Evolutionary conservation across 2,113 vertebrate species (phyloP).

Genomic region (Malaclemys terrapin): DNA sequence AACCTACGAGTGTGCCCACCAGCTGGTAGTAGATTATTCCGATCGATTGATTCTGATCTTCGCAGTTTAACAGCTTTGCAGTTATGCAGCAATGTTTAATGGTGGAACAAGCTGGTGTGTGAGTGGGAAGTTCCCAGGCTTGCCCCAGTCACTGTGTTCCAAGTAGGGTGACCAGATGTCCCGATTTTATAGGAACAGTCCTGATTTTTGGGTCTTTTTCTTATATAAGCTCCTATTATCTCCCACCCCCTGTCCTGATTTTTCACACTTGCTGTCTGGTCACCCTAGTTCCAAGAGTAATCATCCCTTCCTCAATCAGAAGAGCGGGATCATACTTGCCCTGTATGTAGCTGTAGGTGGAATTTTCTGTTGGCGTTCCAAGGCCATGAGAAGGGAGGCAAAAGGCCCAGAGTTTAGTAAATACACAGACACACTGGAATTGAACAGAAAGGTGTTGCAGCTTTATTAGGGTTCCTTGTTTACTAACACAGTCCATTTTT

Average conservation of each 20-base stretch:
- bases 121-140: neutral
- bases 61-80: neutral
- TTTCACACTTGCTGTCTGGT: no score
- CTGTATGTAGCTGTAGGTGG: neutral
- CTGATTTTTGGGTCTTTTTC: no score
- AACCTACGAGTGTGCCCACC: neutral
- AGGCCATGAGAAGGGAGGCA: constrained; percentile 15
- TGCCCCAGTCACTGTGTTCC: neutral
- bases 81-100: neutral
- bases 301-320: neutral
- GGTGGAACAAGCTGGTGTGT: neutral
- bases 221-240: no score
- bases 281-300: neutral
- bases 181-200: no score
- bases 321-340: neutral
- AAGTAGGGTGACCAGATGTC: no score
- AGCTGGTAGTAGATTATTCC: neutral
- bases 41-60: neutral
- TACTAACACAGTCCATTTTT: neutral
- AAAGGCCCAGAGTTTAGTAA: constrained; percentile 14
- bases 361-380: constrained; percentile 15
- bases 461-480: neutral
- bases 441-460: neutral
- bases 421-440: neutral
- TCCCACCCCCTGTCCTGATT: no score